Percentiles rank a stretch among this genome's conserved stretches.
Conservation (phyloP, 2,797 vertebrate species). For the Myripristis jacobus region DNA sequence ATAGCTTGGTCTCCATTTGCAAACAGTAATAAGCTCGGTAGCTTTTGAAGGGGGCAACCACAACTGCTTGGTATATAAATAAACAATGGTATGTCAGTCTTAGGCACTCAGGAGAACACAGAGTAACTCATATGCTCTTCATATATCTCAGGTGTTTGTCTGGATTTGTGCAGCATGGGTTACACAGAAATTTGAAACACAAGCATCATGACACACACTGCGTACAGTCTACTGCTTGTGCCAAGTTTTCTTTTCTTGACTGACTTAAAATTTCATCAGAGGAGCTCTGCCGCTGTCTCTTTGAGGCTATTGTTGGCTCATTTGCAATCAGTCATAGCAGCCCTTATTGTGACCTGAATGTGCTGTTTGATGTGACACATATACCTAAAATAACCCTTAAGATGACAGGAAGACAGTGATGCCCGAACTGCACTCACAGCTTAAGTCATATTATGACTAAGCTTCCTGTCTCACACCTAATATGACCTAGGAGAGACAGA, state of each 20-base stretch:
- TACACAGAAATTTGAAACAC: too few relatives aligned
- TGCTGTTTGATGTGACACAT: constrained; percentile 6
- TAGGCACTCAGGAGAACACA: background rate
- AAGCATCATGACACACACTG: too few relatives aligned
- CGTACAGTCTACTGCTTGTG: too few relatives aligned
- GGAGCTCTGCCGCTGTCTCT: constrained; percentile 12
- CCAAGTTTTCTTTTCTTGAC: constrained; percentile 16
- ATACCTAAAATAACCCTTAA: constrained; percentile 7
- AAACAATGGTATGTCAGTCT: background rate
- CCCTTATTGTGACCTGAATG: constrained; percentile 16
- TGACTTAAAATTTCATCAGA: constrained; percentile 28
- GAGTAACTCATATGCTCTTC: background rate
- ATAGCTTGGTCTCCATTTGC: constrained; percentile 23
- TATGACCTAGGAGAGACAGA: background rate
- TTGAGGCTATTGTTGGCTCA: constrained; percentile 6
- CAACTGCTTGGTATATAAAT: background rate
- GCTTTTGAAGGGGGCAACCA: constrained; percentile 5
- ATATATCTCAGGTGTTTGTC: too few relatives aligned
- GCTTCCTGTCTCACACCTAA: constrained; percentile 18
- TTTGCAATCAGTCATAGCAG: constrained; percentile 2
- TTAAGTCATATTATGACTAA: constrained; percentile 5
- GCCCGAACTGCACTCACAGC: background rate
- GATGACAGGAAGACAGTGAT: constrained; percentile 1
- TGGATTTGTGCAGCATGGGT: too few relatives aligned
- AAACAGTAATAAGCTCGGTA: constrained; percentile 5